A percentile compares a stretch with the other conserved stretches of the same genome.
phyloP scores from a whole-genome alignment of 2,888 invertebrate species.

The Rotaria macrura region DNA sequence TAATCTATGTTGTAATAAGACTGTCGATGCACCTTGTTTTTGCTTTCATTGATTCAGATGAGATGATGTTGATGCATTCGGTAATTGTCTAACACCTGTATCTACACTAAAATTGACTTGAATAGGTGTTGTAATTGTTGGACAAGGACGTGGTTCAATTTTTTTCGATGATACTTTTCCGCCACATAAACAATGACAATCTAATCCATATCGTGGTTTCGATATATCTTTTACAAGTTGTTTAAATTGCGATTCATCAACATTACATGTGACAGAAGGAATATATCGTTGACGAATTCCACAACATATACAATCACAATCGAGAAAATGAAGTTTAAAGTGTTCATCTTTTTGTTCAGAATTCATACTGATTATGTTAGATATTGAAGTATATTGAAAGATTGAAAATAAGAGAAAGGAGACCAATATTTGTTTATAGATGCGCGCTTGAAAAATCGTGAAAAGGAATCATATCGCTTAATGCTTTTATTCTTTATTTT shows the following conservation, averaged over 20 bases:
- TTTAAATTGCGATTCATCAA: neutral
- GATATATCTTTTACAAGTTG: neutral
- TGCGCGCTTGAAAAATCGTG: neutral
- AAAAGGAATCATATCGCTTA: too few relatives aligned
- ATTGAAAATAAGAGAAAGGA: neutral
- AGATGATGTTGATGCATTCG: neutral
- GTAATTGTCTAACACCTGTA: neutral
- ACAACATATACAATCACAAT: constrained; percentile 11
- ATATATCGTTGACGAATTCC: neutral
- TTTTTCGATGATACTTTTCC: neutral
- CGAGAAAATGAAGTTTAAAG: neutral
- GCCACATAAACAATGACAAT: neutral
- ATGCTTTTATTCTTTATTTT: too few relatives aligned
- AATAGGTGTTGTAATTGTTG: neutral
- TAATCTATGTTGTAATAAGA: too few relatives aligned
- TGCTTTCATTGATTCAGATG: neutral
- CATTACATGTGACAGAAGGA: neutral
- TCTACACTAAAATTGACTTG: constrained; percentile 5
- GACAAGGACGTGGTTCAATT: neutral
- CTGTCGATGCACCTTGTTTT: neutral
- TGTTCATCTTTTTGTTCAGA: constrained; percentile 14
- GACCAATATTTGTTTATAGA: neutral
- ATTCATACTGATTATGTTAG: neutral
- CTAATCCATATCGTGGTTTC: neutral
- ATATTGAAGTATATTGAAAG: neutral